Conservation (phyloP, 2,888 invertebrate genomes). For the Lasioglossum zephyrum region DNA sequence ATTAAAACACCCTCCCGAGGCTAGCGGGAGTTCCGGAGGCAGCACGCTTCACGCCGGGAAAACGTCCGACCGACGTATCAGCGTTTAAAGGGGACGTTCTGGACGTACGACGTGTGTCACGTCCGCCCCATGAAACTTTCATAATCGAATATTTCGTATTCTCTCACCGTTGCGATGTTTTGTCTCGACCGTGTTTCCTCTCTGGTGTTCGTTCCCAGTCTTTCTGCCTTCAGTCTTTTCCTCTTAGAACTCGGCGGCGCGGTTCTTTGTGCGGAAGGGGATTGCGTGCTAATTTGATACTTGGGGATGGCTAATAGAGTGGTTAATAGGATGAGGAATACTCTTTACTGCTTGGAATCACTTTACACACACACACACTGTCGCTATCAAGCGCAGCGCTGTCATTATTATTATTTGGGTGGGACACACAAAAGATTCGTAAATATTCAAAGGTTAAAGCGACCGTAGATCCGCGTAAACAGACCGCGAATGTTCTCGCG, state of each 20-base stretch:
- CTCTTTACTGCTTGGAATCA: neutral
- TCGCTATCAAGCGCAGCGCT: neutral
- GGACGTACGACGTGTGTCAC: neutral
- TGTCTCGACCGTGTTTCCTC: neutral
- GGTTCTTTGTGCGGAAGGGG: neutral
- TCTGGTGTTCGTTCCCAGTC: neutral
- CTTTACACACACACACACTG: too few species aligned
- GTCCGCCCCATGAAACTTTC: constrained; percentile 46
- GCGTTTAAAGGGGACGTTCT: constrained; percentile 45
- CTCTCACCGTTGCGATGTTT: neutral
- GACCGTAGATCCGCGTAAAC: neutral
- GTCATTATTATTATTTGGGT: neutral
- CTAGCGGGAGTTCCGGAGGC: constrained; percentile 18
- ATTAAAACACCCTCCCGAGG: constrained; percentile 58
- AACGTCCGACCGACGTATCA: constrained; percentile 54
- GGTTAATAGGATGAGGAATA: neutral
- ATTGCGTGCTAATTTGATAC: neutral
- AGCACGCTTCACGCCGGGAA: constrained; percentile 20
- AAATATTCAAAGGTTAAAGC: neutral
- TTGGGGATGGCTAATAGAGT: neutral
- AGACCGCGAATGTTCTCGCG: neutral
- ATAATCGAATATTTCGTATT: constrained; percentile 44
- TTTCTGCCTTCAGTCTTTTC: neutral
- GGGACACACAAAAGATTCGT: neutral
- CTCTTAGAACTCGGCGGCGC: neutral